Base-by-base conservation (phyloP, 2,797 vertebrate species). In the Danio choprae region DNA sequence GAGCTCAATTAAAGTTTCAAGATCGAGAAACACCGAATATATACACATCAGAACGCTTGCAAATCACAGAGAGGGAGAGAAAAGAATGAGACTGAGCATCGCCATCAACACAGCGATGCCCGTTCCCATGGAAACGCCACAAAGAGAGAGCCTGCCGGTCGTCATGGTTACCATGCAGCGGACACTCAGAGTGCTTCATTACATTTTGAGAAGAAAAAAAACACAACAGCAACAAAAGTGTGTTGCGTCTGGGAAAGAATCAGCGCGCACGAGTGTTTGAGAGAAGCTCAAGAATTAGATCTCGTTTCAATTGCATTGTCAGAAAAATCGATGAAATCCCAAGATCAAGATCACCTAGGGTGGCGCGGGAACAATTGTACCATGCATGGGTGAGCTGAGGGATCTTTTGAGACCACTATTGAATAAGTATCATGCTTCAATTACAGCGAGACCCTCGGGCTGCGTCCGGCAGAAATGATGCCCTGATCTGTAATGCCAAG, bases 21-120 rank as follows among this genome's bases (percentile, higher is more conserved):
- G n/a, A 20, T 9, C 55, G 22, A 40, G n/a, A 50, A 74, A 74
- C 13, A 53, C 60, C 62, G 55, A 79, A 70, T 51, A 70, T 29
- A 29, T 3, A 29, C 56, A 79, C 44, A n/a, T n/a, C n/a, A 50
- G n/a, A 62, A 50, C 36, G 6, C 20, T 62, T 79, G 36, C 67
- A 71, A 7, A 62, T 70, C 56, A 48, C 76, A 80, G 86, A 84
- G 85, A 86, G 38, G 29, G 60, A 62, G 75, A 86, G 75, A 78
- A 51, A 69, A 78, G 64, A 80, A 56, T 48, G 40, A 53, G 15
- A 84, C 88, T 44, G 76, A 56, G 15, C n/a, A 82, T 89, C 77
- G 50, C 77, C 81, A 88, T 82, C 85, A 89, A 87, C 84, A 88
- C 87, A 74, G 79, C 62, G 81, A 83, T 82, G 74, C 65, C 64